phyloP scores from a whole-genome alignment of 2,797 vertebrate genomes.

The Clamator glandarius region DNA sequence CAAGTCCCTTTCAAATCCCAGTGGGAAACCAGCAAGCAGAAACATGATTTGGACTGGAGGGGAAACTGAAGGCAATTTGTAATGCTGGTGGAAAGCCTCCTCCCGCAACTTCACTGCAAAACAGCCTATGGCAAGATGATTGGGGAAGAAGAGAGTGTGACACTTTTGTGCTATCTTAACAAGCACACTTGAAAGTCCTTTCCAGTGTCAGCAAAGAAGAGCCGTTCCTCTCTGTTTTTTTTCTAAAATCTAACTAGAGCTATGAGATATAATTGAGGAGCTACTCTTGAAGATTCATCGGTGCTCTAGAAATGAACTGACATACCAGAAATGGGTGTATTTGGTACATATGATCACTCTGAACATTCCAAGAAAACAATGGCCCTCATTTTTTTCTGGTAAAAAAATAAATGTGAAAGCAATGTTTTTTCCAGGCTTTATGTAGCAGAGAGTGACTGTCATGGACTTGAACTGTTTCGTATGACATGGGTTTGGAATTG shows the following conservation, averaged over 20 bases:
- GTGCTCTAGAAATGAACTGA: not conserved
- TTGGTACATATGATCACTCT: not conserved
- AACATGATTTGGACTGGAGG: not conserved
- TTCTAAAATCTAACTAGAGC: not conserved
- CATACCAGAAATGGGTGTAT: not conserved
- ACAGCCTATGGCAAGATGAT: not conserved
- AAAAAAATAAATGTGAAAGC: not conserved
- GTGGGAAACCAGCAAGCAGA: not conserved
- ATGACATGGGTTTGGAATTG: conserved; percentile 4
- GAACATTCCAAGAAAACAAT: not conserved
- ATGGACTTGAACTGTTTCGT: not conserved
- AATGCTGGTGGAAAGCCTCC: not conserved
- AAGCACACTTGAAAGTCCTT: not conserved
- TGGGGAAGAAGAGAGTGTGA: not conserved
- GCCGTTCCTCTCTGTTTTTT: conserved; percentile 2
- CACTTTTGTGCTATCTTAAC: not conserved
- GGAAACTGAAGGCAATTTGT: not conserved
- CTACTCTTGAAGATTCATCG: not conserved
- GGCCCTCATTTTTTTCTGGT: not conserved
- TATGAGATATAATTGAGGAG: not conserved
- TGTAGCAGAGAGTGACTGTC: conserved; percentile 3
- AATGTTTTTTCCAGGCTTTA: not conserved
- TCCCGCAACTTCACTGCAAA: not conserved
- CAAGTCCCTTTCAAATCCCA: conserved; percentile 6
- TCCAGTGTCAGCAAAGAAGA: not conserved